Percentiles rank a stretch among this genome's conserved stretches.
Evolutionary conservation across 2,888 invertebrate species (phyloP).

Genomic region (Clistopyga incitator): DNA sequence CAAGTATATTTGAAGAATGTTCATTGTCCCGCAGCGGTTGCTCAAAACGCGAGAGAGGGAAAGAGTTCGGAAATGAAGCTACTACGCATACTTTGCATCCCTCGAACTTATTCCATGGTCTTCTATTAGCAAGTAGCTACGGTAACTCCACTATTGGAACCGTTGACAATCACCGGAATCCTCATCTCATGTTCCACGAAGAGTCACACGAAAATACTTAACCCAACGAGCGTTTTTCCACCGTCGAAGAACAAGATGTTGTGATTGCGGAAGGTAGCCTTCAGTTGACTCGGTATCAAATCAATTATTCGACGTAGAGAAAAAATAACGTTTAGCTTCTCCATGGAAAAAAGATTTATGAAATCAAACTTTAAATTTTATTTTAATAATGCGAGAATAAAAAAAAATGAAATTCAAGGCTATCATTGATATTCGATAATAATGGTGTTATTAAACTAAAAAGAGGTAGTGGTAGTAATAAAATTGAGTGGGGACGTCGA

Average conservation of each 20-base stretch:
- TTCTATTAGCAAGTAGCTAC: slow-evolving; percentile 46
- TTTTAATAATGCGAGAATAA: not conserved
- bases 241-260: not conserved
- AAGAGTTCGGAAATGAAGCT: slow-evolving; percentile 21
- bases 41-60: not conserved
- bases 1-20: slow-evolving; percentile 16
- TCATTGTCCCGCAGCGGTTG: slow-evolving; percentile 6
- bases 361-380: not conserved
- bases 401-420: no score
- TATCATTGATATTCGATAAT: no score
- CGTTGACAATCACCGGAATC: slow-evolving; percentile 7
- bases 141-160: slow-evolving; percentile 43
- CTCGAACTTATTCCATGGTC: slow-evolving; percentile 50
- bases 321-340: no score
- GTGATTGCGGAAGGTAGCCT: not conserved
- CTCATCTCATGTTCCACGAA: not conserved
- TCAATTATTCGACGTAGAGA: not conserved
- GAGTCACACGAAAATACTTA: slow-evolving; percentile 13
- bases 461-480: no score
- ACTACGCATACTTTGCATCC: slow-evolving; percentile 49
- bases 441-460: no score
- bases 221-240: not conserved
- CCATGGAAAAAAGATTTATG: not conserved
- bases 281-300: not conserved
- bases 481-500: no score